A percentile compares a stretch with the other conserved stretches of the same genome.
phyloP scores from a whole-genome alignment of 2,888 invertebrate species.

The Microplitis deprimator region DNA sequence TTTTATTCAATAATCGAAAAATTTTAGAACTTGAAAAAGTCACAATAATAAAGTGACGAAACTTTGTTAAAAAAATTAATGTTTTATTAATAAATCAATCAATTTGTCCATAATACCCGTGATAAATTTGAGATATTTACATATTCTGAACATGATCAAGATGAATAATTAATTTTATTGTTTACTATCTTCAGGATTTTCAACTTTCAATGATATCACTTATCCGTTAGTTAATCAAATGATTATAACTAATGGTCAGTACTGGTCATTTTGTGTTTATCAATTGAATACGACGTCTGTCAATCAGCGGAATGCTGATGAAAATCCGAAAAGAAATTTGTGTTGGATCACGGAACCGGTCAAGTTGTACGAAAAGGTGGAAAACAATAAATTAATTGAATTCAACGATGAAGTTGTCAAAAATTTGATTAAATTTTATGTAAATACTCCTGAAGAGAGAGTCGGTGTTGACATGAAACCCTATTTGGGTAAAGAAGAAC shows the following conservation, averaged over 20 bases:
- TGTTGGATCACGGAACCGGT: constrained; percentile 84
- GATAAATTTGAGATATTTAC: too few species aligned
- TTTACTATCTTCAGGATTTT: constrained; percentile 77
- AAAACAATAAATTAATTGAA: constrained; percentile 79
- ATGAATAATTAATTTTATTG: not conserved
- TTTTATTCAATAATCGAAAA: too few species aligned
- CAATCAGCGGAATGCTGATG: constrained; percentile 76
- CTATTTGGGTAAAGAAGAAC: constrained; percentile 77
- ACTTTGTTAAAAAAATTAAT: too few species aligned
- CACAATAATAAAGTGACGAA: too few species aligned
- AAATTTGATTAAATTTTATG: constrained; percentile 81
- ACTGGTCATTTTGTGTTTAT: constrained; percentile 90
- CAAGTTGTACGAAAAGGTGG: constrained; percentile 82
- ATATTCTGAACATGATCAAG: too few species aligned
- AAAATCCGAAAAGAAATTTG: constrained; percentile 82
- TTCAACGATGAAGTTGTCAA: constrained; percentile 86
- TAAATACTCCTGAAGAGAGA: constrained; percentile 78
- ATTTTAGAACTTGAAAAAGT: too few species aligned
- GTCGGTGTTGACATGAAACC: constrained; percentile 80
- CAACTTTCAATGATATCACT: constrained; percentile 89
- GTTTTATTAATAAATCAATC: too few species aligned
- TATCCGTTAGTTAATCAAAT: constrained; percentile 93
- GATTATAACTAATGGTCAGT: constrained; percentile 88
- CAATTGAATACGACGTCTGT: constrained; percentile 90
- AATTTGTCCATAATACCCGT: too few species aligned